These are phyloP conservation scores for Aurelia sp. DNA, from an alignment of 30 jellyfish, hydroid and myxozoan species.

Conservation along the genomic window DNA sequence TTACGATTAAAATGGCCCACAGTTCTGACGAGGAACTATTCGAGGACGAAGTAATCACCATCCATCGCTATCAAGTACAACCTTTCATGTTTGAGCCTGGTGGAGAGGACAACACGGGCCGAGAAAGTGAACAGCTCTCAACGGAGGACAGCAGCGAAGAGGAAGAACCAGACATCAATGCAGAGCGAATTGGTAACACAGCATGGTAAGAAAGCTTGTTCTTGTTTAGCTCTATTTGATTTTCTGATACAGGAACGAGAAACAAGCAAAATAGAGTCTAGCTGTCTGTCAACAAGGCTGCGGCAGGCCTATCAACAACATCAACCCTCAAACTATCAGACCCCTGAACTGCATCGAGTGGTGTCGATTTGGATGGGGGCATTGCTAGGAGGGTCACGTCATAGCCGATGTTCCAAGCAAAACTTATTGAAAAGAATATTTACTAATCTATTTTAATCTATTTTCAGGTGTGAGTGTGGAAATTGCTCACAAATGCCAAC, in stretches of 20 bases:
- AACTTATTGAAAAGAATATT: background rate
- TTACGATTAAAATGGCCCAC: background rate
- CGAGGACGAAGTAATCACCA: conserved; percentile 3
- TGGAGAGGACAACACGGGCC: background rate
- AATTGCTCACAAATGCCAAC: conserved; percentile 13
- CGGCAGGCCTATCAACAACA: background rate
- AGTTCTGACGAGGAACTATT: conserved; percentile 7
- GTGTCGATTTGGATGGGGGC: too few species aligned
- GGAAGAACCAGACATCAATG: conserved; percentile 12
- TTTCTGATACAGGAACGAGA: background rate
- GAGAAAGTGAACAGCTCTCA: too few species aligned
- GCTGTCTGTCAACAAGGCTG: too few species aligned
- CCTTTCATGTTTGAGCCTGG: conserved; percentile 30
- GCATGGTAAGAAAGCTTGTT: conserved; percentile 5
- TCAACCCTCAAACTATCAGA: background rate
- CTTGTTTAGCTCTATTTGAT: background rate
- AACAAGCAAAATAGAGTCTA: too few species aligned
- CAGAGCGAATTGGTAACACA: conserved; percentile 19
- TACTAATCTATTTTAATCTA: background rate
- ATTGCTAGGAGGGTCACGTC: background rate
- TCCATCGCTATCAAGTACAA: conserved; percentile 2
- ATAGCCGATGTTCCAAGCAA: background rate
- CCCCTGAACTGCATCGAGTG: too few species aligned
- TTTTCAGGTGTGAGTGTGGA: conserved; percentile 16
- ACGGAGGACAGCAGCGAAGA: conserved; percentile 16